Base-by-base conservation (phyloP, 2,113 vertebrate species). In the Nyctibius bracteatus region DNA sequence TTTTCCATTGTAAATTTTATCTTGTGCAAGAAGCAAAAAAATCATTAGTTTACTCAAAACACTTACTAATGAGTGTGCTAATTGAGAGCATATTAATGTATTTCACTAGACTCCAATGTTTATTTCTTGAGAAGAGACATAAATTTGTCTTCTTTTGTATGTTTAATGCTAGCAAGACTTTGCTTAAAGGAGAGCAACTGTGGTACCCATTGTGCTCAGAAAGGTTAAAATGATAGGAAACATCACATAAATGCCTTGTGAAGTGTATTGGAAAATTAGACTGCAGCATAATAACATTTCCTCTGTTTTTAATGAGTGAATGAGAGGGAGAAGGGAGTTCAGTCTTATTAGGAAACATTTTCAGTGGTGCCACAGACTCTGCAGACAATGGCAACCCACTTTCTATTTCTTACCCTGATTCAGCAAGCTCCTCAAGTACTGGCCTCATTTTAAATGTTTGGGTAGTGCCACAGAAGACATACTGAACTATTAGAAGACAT, bases 1-100 rank as follows among this genome's bases (percentile, higher is more conserved):
- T 96, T 96, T 96, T 86, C 93, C 70, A 81, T 75, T 95, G 91
- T 95, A 97, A 96, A 94, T 97, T 96, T 80, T 91, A 72, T 92
- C 81, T 94, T 93, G 65, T 88, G 46, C 83, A 87, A 96, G 79
- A 97, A 96, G 71, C 54, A 96, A 95, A 94, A 97, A 97, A 78
- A 97, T 98, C 94, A 95, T 97, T 97, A 92, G 43, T 81, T 91
- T 63, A 17, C 73, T 95, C 72, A 87, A 88, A 97, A 93, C 6
- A 28, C 71, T 91, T 88, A 71, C 94, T 97, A 96, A 94, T 96
- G 85, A 97, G 51, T 91, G 80, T 80, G 54, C 28, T 98, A 98
- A 97, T 91, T 97, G 95, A 90, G 63, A 97, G 37, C 9, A 5
- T 39, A 88, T 95, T 97, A 96, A 90, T 52, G 70, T 44, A 91